These are phyloP conservation scores for Zootoca vivipara DNA, from an alignment of 2,113 vertebrate species.

Conservation along the genomic window DNA sequence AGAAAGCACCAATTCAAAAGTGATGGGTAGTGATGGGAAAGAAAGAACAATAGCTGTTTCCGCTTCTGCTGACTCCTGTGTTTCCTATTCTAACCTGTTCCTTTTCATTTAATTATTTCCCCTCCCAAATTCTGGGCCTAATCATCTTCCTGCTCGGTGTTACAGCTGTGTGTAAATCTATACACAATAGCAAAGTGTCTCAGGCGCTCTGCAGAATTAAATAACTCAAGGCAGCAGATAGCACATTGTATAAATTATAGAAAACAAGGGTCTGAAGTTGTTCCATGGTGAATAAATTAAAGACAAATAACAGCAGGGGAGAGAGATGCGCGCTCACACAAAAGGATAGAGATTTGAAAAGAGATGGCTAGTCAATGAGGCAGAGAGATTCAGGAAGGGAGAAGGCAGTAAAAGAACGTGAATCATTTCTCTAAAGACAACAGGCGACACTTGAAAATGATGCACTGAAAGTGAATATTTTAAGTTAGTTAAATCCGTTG, in stretches of 20 bases:
- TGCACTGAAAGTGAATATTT: constrained; percentile 25
- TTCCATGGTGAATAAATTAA: constrained; percentile 37
- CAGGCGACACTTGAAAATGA: constrained; percentile 10
- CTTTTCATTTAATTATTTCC: background rate
- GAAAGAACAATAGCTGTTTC: background rate
- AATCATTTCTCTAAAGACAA: constrained; percentile 32
- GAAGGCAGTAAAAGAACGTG: background rate
- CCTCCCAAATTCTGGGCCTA: background rate
- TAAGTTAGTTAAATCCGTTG: constrained; percentile 19
- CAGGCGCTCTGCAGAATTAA: constrained; percentile 13
- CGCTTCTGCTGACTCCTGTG: background rate
- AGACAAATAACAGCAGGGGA: constrained; percentile 26
- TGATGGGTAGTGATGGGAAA: no score
- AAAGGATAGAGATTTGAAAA: constrained; percentile 18
- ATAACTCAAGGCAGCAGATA: constrained; percentile 7
- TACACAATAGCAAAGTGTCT: constrained; percentile 18
- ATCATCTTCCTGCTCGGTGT: background rate
- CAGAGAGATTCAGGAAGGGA: background rate
- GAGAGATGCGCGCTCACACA: background rate
- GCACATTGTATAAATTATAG: constrained; percentile 19
- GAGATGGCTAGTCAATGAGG: constrained; percentile 31
- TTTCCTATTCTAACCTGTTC: background rate
- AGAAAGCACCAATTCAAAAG: background rate
- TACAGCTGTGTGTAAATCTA: constrained; percentile 18
- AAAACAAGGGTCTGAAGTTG: constrained; percentile 27